Evolutionary conservation across 2,888 invertebrate species (phyloP).

Genomic region (Amphipyra berbera): DNA sequence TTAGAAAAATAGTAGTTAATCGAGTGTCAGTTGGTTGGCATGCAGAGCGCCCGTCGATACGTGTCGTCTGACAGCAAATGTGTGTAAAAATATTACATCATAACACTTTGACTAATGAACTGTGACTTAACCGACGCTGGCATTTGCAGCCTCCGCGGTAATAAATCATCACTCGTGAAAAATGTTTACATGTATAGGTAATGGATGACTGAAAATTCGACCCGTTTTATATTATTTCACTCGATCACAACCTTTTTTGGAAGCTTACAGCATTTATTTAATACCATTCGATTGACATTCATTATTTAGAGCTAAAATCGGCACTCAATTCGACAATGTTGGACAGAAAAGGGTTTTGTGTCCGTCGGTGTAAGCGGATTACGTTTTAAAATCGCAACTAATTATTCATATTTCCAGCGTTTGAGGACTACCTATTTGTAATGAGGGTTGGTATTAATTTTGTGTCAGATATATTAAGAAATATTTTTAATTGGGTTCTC

Average conservation of each 20-base stretch:
- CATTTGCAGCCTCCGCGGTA: slow-evolving; percentile 41
- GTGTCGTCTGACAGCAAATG: slow-evolving; percentile 24
- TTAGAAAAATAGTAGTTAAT: background rate
- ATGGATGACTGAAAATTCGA: slow-evolving; percentile 49
- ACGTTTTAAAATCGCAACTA: slow-evolving; percentile 10
- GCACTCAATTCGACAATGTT: background rate
- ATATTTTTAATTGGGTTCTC: slow-evolving; percentile 13
- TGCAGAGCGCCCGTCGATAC: slow-evolving; percentile 28
- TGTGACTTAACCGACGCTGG: slow-evolving; percentile 49
- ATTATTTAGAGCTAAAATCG: slow-evolving; percentile 32
- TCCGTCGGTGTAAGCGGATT: background rate
- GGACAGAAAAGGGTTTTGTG: slow-evolving; percentile 5
- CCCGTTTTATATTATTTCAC: slow-evolving; percentile 43
- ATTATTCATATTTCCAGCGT: slow-evolving; percentile 19
- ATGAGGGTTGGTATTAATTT: background rate
- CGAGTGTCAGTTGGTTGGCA: background rate
- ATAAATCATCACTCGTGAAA: slow-evolving; percentile 56
- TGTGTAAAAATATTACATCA: slow-evolving; percentile 43
- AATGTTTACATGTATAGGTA: slow-evolving; percentile 50
- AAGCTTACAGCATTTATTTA: slow-evolving; percentile 38
- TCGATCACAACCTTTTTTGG: slow-evolving; percentile 35
- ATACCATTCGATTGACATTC: slow-evolving; percentile 18
- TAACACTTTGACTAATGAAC: slow-evolving; percentile 61
- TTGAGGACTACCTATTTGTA: background rate
- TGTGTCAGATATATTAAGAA: background rate